These are phyloP conservation scores for Nothobranchius kuhntae DNA, from an alignment of 2,113 vertebrate species.

Conservation along the genomic window DNA sequence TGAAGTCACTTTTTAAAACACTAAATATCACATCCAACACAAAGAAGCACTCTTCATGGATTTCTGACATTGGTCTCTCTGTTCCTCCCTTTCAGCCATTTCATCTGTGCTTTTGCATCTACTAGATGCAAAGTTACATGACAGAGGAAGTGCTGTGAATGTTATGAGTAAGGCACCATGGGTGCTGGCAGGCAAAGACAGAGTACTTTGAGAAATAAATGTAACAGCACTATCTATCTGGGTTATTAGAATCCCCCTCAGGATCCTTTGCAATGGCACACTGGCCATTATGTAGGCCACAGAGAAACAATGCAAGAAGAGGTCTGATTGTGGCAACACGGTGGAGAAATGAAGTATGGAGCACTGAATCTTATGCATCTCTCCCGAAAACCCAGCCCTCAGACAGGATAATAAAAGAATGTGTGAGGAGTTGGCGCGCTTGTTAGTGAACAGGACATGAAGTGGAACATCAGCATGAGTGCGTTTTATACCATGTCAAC, in stretches of 20 bases:
- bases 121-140: conserved; percentile 84
- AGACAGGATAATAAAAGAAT: conserved; percentile 59
- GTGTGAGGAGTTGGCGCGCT: conserved; percentile 33
- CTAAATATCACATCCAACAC: conserved; percentile 23
- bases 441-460: conserved; percentile 22
- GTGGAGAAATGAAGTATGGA: conserved; percentile 67
- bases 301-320: conserved; percentile 69
- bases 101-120: conserved; percentile 36
- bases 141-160: conserved; percentile 76
- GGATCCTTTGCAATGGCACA: conserved; percentile 76
- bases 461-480: conserved; percentile 37
- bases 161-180: conserved; percentile 80
- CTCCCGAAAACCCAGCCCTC: conserved; percentile 9
- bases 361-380: conserved; percentile 26
- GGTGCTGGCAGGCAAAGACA: conserved; percentile 79
- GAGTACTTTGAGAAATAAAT: conserved; percentile 81
- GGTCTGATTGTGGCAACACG: conserved; percentile 38
- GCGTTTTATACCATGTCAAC: conserved; percentile 21
- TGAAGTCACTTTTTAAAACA: conserved; percentile 30
- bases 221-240: conserved; percentile 85
- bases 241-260: conserved; percentile 83
- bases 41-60: conserved; percentile 44
- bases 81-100: neutral
- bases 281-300: conserved; percentile 83
- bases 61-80: conserved; percentile 46